phyloP scores from a whole-genome alignment of 1,140 invertebrate species.

The Temnothorax longispinosus region DNA sequence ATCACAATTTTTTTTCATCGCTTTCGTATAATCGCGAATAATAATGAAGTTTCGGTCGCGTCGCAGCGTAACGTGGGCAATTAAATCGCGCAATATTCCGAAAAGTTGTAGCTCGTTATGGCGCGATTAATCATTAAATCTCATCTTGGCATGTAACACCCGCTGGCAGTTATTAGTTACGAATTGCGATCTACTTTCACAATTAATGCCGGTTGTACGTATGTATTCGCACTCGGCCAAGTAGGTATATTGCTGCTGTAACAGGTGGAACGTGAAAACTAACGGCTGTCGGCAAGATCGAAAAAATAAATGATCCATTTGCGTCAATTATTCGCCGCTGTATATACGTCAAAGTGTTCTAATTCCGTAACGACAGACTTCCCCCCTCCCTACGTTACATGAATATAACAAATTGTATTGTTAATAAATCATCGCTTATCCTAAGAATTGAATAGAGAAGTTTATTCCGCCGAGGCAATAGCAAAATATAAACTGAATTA shows the following conservation, averaged over 20 bases:
- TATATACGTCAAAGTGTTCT: slow-evolving; percentile 5
- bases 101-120: background rate
- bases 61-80: background rate
- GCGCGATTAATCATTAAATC: slow-evolving; percentile 37
- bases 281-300: slow-evolving; percentile 33
- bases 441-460: background rate
- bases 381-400: background rate
- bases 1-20: background rate
- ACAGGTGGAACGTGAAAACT: slow-evolving; percentile 44
- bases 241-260: background rate
- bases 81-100: slow-evolving; percentile 37
- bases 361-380: slow-evolving; percentile 5
- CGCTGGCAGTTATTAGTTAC: slow-evolving; percentile 26
- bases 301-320: slow-evolving; percentile 31
- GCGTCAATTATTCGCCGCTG: slow-evolving; percentile 7
- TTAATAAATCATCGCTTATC: background rate
- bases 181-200: slow-evolving; percentile 45
- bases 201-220: slow-evolving; percentile 28
- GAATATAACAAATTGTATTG: background rate
- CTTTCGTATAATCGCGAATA: background rate
- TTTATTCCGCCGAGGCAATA: background rate
- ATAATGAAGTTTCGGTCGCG: background rate
- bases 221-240: background rate
- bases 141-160: slow-evolving; percentile 1
- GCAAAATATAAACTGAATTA: background rate